phyloP scores from a whole-genome alignment of 2,888 invertebrate species.

The Cerastoderma edule region DNA sequence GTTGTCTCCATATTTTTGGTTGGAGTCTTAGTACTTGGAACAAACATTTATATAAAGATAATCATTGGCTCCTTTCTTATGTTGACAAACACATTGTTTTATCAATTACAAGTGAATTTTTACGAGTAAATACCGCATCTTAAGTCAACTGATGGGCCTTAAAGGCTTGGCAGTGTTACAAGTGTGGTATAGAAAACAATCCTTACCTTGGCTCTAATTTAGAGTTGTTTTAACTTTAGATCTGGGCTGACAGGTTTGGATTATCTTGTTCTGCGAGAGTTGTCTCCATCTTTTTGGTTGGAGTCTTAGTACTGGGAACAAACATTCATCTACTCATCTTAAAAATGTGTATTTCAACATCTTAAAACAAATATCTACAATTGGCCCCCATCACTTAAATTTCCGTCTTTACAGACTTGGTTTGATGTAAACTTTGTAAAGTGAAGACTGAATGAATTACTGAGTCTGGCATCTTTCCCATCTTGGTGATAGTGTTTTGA shows the following conservation, averaged over 20 bases:
- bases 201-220: constrained; percentile 25
- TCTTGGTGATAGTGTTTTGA: constrained; percentile 13
- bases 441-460: no score
- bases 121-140: no score
- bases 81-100: no score
- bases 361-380: no score
- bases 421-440: no score
- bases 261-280: constrained; percentile 40
- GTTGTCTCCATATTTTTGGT: constrained; percentile 32
- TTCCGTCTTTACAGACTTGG: no score
- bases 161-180: constrained; percentile 58
- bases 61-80: no score
- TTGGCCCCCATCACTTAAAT: no score
- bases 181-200: constrained; percentile 61
- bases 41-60: constrained; percentile 37
- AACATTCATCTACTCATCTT: no score
- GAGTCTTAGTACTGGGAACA: constrained; percentile 44
- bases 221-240: constrained; percentile 37
- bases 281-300: constrained; percentile 25
- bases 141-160: constrained; percentile 61
- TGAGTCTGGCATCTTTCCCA: no score
- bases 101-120: no score
- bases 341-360: no score
- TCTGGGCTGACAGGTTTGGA: constrained; percentile 17
- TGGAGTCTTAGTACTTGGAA: constrained; percentile 45